A percentile compares a stretch with the other conserved stretches of the same genome.
These are phyloP conservation scores for Trilocha varians DNA, from an alignment of 2,888 invertebrate genomes.

Conservation along the genomic window DNA sequence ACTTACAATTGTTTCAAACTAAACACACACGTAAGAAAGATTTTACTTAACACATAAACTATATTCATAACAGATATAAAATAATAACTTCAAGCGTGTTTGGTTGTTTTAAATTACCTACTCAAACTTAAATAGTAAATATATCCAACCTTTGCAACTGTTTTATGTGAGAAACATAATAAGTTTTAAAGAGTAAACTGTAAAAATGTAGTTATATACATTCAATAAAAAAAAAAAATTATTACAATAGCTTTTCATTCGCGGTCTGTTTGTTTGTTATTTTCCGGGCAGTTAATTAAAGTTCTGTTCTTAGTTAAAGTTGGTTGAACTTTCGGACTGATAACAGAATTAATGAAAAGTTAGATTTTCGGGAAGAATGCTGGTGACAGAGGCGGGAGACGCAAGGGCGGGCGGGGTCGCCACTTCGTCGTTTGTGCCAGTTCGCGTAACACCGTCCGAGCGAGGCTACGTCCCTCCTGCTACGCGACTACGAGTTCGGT, in stretches of 20 bases:
- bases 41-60: too few relatives aligned
- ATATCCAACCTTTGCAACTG: background rate
- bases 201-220: slow-evolving; percentile 6
- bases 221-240: slow-evolving; percentile 26
- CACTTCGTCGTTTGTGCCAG: slow-evolving; percentile 40
- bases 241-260: slow-evolving; percentile 27
- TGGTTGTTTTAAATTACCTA: too few relatives aligned
- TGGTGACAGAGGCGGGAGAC: slow-evolving; percentile 50
- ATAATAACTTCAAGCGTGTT: slow-evolving; percentile 3
- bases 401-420: slow-evolving; percentile 43
- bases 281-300: slow-evolving; percentile 68
- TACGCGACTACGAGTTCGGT: slow-evolving; percentile 18
- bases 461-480: slow-evolving; percentile 41
- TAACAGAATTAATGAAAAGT: slow-evolving; percentile 71
- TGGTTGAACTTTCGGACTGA: slow-evolving; percentile 62
- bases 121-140: too few relatives aligned
- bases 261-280: slow-evolving; percentile 43
- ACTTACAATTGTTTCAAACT: background rate
- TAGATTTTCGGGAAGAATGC: slow-evolving; percentile 61
- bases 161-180: background rate
- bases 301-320: slow-evolving; percentile 56
- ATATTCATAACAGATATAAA: background rate
- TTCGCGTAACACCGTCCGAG: slow-evolving; percentile 43
- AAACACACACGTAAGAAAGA: background rate
- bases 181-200: too few relatives aligned